Conservation (phyloP, 2,797 vertebrate species). For the Pampus argenteus region DNA sequence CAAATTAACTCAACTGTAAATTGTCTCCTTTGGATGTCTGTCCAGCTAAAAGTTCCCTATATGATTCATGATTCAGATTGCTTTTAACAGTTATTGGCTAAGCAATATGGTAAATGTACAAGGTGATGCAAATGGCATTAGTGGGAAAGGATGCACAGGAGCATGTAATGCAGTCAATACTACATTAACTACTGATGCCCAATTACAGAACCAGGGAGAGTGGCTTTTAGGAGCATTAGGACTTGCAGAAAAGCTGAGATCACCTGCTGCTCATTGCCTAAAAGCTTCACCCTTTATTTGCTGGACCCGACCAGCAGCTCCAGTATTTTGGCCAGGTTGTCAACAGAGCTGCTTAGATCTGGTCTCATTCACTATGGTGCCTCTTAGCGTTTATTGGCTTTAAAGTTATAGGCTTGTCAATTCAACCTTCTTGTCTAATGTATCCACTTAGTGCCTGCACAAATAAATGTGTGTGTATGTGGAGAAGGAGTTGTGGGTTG, state of each 20-base stretch:
- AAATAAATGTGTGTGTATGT: conserved; percentile 57
- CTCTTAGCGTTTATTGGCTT: conserved; percentile 82
- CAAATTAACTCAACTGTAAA: conserved; percentile 99
- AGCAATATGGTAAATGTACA: conserved; percentile 99
- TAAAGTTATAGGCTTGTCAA: conserved; percentile 82
- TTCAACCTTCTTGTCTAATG: conserved; percentile 80
- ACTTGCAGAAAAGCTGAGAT: conserved; percentile 99
- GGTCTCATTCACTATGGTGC: conserved; percentile 75
- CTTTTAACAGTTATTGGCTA: conserved; percentile 99
- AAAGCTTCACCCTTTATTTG: conserved; percentile 99
- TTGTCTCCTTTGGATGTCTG: conserved; percentile 98
- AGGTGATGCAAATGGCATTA: conserved; percentile 99
- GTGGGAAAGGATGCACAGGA: conserved; percentile 99
- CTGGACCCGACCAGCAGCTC: conserved; percentile 87
- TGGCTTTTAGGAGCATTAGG: conserved; percentile 99
- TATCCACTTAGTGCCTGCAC: conserved; percentile 74
- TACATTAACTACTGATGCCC: conserved; percentile 99
- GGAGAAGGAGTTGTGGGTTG: conserved; percentile 50
- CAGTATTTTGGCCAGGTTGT: conserved; percentile 82
- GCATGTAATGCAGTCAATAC: conserved; percentile 99
- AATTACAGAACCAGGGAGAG: conserved; percentile 99
- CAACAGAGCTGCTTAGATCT: conserved; percentile 72
- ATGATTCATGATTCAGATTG: conserved; percentile 99
- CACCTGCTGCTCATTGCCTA: conserved; percentile 99
- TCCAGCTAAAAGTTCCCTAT: conserved; percentile 99